Evolutionary conservation across 2,888 invertebrate genomes (phyloP).

Genomic region (Galerucella calmariensis): DNA sequence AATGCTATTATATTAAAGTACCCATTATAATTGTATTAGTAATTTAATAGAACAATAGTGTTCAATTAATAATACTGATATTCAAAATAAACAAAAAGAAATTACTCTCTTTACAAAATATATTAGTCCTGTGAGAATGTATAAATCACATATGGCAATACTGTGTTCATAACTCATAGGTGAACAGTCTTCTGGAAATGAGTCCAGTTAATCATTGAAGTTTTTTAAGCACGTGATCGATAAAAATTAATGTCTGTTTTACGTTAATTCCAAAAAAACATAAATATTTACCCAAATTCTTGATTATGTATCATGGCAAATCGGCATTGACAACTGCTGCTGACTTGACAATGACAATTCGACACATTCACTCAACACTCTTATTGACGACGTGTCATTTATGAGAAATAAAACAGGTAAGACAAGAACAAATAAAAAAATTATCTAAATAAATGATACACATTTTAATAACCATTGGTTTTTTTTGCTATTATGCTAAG

Average conservation of each 20-base stretch:
- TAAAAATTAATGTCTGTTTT: neutral
- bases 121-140: neutral
- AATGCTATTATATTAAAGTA: too few species aligned
- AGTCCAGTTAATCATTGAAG: neutral
- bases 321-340: slow-evolving; percentile 15
- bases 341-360: slow-evolving; percentile 14
- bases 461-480: neutral
- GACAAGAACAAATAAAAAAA: neutral
- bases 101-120: neutral
- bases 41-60: neutral
- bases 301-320: slow-evolving; percentile 18
- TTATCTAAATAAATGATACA: neutral
- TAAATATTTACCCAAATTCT: slow-evolving; percentile 33
- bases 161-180: neutral
- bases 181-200: neutral
- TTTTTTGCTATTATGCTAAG: neutral
- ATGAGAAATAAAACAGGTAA: neutral
- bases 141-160: slow-evolving; percentile 23
- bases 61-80: neutral
- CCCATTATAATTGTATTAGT: neutral
- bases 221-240: neutral
- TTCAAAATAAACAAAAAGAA: neutral
- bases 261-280: slow-evolving; percentile 4
- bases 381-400: neutral
- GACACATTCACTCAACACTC: neutral